Evolutionary conservation across 2,888 invertebrate species (phyloP), one percentile per base, ranked within the genome.

Genomic region (Geophilus truncorum): DNA sequence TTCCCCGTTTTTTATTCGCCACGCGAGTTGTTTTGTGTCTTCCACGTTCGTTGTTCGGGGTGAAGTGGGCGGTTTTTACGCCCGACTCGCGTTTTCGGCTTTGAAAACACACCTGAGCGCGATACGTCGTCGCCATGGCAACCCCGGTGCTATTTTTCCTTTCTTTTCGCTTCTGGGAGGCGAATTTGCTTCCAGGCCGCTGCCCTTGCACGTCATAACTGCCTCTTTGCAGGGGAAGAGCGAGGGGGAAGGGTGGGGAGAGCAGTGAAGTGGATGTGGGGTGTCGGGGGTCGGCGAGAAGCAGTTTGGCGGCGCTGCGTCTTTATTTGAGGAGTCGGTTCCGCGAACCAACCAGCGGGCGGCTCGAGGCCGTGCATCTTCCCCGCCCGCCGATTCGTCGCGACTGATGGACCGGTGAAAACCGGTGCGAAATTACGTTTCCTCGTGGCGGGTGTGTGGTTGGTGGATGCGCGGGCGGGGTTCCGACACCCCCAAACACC

Each of bases 341-440:
- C 21, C 21, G 21, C 57, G 57, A 57, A 12, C 57, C 57, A 57
- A 57, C 57, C 57, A 57, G 57, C 57, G 57, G 57, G 57, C 57
- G 57, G 57, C 57, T 57, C 57, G 57, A 18, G 57, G 3, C 57
- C 21, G 57, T 57, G 57, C 57, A 12, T 23, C 21, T 23, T 23
- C 21, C 57, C 57, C 57, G 57, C 21, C 57, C 57, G 57, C 57
- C 57, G 57, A 57, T 57, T 57, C 57, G 57, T 57, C 57, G 57
- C 57, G 57, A 21, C 21, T 57, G 57, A 57, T 57, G 57, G 57
- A 57, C 57, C 57, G 57, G 57, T 57, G 57, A 57, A 57, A 57
- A 57, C 57, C 57, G 57, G 57, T 57, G 57, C 57, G 21, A 57
- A 57, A 57, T 57, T 57, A 57, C 57, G 57, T 57, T 57, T 57